phyloP scores from a whole-genome alignment of 1,140 invertebrate genomes.

The Pseudomyrmex concolor region DNA sequence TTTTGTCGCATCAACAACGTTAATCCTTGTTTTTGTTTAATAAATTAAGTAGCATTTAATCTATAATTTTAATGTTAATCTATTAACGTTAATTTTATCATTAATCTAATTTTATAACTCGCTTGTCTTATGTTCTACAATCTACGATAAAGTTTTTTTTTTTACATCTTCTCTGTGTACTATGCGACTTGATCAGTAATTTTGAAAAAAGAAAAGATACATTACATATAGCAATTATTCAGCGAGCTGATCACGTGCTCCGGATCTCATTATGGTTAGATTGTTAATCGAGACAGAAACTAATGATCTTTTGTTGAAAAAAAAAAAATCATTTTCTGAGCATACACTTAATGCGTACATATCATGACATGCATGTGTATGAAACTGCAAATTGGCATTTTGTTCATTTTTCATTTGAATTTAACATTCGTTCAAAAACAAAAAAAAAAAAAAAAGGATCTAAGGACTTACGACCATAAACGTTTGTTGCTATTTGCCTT shows the following conservation, averaged over 20 bases:
- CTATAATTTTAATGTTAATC: constrained; percentile 55
- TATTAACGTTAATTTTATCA: constrained; percentile 40
- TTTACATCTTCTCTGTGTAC: neutral
- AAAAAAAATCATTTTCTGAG: constrained; percentile 6
- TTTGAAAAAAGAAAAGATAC: neutral
- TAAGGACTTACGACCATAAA: constrained; percentile 18
- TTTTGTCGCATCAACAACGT: constrained; percentile 61
- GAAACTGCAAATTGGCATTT: constrained; percentile 34
- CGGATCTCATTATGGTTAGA: neutral
- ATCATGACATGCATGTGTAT: constrained; percentile 35
- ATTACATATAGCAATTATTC: neutral
- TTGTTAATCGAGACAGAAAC: neutral
- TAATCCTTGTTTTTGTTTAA: constrained; percentile 54
- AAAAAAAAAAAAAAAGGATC: constrained; percentile 26
- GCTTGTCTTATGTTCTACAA: constrained; percentile 26
- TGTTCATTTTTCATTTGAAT: constrained; percentile 35
- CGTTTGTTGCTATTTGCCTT: constrained; percentile 11
- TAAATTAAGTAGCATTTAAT: constrained; percentile 60
- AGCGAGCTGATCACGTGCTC: neutral
- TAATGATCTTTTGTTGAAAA: constrained; percentile 26
- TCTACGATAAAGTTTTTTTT: neutral
- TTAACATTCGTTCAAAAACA: constrained; percentile 11
- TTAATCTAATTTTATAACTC: constrained; percentile 54
- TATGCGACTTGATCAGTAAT: neutral
- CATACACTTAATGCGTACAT: constrained; percentile 20